A percentile compares a stretch with the other conserved stretches of the same genome.
These are phyloP conservation scores for Pteruthius melanotis DNA, from an alignment of 2,113 vertebrate species.

Conservation along the genomic window DNA sequence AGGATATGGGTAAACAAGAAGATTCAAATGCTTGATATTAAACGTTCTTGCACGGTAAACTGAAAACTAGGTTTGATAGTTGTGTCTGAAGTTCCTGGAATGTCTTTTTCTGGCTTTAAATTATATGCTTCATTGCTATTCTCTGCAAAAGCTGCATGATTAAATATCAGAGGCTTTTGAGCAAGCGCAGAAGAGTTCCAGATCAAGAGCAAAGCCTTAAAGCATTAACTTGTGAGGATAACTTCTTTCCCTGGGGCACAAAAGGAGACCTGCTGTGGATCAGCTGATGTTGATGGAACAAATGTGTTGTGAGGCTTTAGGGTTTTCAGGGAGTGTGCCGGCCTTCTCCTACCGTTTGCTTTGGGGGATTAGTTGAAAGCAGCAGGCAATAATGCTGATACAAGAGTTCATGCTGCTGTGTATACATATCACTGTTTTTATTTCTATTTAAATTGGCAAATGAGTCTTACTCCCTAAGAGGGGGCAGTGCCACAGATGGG, in stretches of 20 bases:
- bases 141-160: neutral
- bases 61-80: neutral
- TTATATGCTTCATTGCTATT: rapidly evolving
- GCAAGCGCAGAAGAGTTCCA: neutral
- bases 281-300: neutral
- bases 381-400: neutral
- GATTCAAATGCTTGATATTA: neutral
- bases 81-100: neutral
- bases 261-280: neutral
- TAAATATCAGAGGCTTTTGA: neutral
- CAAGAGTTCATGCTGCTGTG: neutral
- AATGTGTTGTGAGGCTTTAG: neutral
- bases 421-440: neutral
- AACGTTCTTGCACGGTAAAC: neutral
- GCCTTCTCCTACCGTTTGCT: neutral
- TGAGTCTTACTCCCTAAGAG: neutral
- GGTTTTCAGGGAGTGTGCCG: neutral
- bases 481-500: neutral
- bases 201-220: neutral
- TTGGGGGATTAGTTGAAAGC: neutral
- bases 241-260: neutral
- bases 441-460: neutral
- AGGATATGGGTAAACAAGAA: neutral
- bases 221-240: neutral
- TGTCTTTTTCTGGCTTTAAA: neutral